Conservation (phyloP, 2,113 vertebrate genomes). For the Halcyon malimbica region DNA sequence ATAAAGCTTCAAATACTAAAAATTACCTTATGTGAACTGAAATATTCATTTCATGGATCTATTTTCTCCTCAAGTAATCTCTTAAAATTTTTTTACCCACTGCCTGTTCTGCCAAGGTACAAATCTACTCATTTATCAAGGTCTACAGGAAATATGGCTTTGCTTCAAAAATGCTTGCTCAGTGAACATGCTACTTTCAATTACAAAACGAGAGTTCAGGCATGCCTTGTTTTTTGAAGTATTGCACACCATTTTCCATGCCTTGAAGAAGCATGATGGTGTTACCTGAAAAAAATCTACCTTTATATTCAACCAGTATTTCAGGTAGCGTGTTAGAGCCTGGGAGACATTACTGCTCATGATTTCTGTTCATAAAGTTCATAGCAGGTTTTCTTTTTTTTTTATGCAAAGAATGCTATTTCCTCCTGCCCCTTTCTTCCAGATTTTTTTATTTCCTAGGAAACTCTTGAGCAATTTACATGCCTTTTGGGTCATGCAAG, state of each 20-base stretch:
- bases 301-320: not conserved
- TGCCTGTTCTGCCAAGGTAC: constrained; percentile 5
- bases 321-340: not conserved
- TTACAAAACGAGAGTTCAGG: constrained; percentile 1
- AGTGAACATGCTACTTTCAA: not conserved
- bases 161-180: constrained; percentile 48
- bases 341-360: constrained; percentile 18
- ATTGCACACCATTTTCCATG: not conserved
- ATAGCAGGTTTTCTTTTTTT: constrained; percentile 25
- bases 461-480: constrained; percentile 32
- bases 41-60: constrained; percentile 2
- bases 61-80: not conserved
- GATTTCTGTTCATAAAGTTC: not conserved
- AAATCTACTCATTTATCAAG: constrained; percentile 43
- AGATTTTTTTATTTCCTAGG: not conserved
- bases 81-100: not conserved
- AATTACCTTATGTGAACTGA: not conserved
- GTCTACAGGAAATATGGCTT: not conserved
- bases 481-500: constrained; percentile 12
- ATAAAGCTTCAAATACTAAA: not conserved
- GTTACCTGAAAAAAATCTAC: not conserved
- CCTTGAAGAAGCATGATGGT: not conserved
- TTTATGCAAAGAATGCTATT: not conserved
- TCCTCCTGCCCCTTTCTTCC: not conserved
- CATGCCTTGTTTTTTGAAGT: not conserved